Evolutionary conservation across 1,140 invertebrate genomes (phyloP), one percentile per base, ranked within the genome.

Genomic region (Pseudomyrmex dendroicus): DNA sequence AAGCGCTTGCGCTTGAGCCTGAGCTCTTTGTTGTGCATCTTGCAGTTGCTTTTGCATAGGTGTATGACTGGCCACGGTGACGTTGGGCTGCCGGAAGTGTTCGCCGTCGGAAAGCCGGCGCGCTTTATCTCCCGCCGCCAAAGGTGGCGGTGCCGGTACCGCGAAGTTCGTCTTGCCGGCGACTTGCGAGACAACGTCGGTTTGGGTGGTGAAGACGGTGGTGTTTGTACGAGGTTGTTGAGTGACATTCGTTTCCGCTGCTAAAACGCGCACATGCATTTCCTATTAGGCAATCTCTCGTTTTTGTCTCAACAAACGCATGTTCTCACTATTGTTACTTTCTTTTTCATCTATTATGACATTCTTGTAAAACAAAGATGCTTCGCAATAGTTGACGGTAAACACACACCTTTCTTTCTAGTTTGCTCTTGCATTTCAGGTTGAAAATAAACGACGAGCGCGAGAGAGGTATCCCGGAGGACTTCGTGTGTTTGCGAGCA

Each of bases 31-130:
- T 87, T 95, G 94, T 13, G 95, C 95, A 86, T 95, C 95, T 70
- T 95, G 95, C 10, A 95, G 92, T 59, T 95, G 92, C 85, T 95
- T 93, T 50, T 94, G 93, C n/a, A 94, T 92, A 46, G 90, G 91
- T 9, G 92, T 85, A 46, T 93, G 93, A 8, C 90, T 91, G 9
- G 91, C 87, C 17, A 94, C 92, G n/a, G 95, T 95, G 57, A 95
- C 92, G 46, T 95, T 94, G 0, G 95, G 95, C 83, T 95, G 94
- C 52, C 95, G 94, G 90, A 96, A 96, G 74, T 96, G 95, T 86
- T 96, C 96, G 52, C 95, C 95, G 85, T 96, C 96, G 52, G 96
- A 96, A 90, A 96, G 95, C 86, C 96, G 94, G 44, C 96, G 93
- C 15, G 94, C 91, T 91, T 96, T 96, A 70, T 96, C 96, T 20